These are phyloP conservation scores for Drosophila orena DNA, from an alignment of 1,140 invertebrate species.

Conservation along the genomic window DNA sequence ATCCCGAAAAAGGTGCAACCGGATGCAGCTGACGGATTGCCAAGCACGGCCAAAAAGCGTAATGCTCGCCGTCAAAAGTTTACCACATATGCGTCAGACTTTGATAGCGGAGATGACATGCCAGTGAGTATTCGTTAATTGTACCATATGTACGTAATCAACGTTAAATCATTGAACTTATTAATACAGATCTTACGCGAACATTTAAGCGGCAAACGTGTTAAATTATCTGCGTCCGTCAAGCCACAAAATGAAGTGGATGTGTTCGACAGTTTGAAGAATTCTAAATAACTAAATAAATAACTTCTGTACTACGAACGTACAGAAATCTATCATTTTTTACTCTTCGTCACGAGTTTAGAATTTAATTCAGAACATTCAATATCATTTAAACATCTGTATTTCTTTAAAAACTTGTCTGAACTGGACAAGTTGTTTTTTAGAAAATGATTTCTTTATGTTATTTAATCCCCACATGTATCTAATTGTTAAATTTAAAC, in stretches of 20 bases:
- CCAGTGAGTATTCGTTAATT: background rate
- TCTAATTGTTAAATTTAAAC: background rate
- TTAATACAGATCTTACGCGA: background rate
- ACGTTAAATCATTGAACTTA: background rate
- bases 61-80: background rate
- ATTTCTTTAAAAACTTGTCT: conserved; percentile 5
- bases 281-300: background rate
- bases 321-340: too few relatives aligned
- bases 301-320: background rate
- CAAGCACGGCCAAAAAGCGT: background rate
- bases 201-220: background rate
- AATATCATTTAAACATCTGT: background rate
- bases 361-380: background rate
- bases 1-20: background rate
- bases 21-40: background rate
- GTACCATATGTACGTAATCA: too few relatives aligned
- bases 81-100: background rate
- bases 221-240: background rate
- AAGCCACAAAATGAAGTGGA: background rate
- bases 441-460: background rate
- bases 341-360: too few relatives aligned
- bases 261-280: background rate
- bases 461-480: background rate
- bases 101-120: background rate
- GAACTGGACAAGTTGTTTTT: background rate